These are phyloP conservation scores for Drosophila pseudoananassae DNA, from an alignment of 1,140 invertebrate species.

Conservation along the genomic window DNA sequence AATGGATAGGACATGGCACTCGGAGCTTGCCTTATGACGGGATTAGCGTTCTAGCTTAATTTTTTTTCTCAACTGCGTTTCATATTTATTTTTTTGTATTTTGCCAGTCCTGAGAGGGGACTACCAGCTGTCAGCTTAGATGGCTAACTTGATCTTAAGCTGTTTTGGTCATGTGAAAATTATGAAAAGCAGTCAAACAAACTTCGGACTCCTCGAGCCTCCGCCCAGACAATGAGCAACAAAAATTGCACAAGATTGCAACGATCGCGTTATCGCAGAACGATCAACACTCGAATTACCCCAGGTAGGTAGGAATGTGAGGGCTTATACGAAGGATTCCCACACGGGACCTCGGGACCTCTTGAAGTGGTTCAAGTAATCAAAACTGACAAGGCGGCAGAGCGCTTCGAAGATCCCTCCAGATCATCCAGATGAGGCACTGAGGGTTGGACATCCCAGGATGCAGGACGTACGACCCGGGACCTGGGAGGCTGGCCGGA, in stretches of 20 bases:
- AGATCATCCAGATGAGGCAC: slow-evolving; percentile 31
- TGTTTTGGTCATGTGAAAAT: slow-evolving; percentile 82
- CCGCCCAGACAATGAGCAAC: slow-evolving; percentile 31
- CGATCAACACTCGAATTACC: slow-evolving; percentile 69
- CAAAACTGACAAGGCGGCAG: slow-evolving; percentile 78
- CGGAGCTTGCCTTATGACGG: slow-evolving; percentile 62
- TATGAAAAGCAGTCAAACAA: slow-evolving; percentile 64
- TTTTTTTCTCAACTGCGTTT: slow-evolving; percentile 12
- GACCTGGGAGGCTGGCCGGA: slow-evolving; percentile 52
- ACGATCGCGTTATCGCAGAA: slow-evolving; percentile 56
- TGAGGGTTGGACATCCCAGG: slow-evolving; percentile 3
- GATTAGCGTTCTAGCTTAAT: slow-evolving; percentile 57
- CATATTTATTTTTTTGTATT: slow-evolving; percentile 4
- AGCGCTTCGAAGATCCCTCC: slow-evolving; percentile 53
- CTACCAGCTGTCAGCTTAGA: slow-evolving; percentile 78
- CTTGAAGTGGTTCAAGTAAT: slow-evolving; percentile 79
- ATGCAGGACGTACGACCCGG: slow-evolving; percentile 10
- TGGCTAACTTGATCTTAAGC: slow-evolving; percentile 81
- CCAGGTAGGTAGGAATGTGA: slow-evolving; percentile 43
- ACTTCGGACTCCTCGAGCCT: slow-evolving; percentile 44
- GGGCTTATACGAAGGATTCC: slow-evolving; percentile 44
- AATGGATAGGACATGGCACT: slow-evolving; percentile 38
- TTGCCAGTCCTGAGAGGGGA: slow-evolving; percentile 63
- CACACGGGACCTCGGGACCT: slow-evolving; percentile 58
- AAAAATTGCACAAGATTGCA: slow-evolving; percentile 68